These are phyloP conservation scores for Xiphophorus maculatus DNA, from an alignment of 2,113 vertebrate genomes.

Conservation along the genomic window DNA sequence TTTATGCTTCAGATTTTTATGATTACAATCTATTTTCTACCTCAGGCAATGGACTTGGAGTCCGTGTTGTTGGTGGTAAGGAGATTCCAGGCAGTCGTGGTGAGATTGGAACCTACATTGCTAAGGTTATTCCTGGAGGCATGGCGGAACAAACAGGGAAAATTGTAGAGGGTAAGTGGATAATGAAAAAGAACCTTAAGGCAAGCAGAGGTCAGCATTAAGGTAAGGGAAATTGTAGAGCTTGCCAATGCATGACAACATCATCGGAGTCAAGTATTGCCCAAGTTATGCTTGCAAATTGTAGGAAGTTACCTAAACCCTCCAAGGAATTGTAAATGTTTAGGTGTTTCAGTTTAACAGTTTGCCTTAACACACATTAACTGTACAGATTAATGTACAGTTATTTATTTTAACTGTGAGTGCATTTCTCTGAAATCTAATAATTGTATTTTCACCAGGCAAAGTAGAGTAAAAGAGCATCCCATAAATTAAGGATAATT, in stretches of 20 bases:
- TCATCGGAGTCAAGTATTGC: background rate
- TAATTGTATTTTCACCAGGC: background rate
- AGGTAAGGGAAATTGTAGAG: background rate
- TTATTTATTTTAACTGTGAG: too few species aligned
- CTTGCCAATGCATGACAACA: background rate
- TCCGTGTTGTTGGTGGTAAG: slow-evolving; percentile 94
- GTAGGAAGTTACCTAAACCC: too few species aligned
- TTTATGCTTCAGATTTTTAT: background rate
- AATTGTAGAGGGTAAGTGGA: slow-evolving; percentile 89
- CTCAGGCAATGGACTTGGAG: slow-evolving; percentile 93
- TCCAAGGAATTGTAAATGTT: background rate
- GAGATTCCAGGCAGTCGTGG: slow-evolving; percentile 90
- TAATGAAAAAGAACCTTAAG: background rate
- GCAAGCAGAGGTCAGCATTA: background rate
- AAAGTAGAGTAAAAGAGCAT: background rate
- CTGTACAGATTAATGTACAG: too few species aligned
- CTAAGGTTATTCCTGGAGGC: slow-evolving; percentile 91
- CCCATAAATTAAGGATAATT: too few species aligned
- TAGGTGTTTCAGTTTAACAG: background rate
- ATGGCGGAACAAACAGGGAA: slow-evolving; percentile 90
- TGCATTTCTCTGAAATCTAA: too few species aligned
- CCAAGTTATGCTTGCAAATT: background rate
- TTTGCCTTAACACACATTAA: too few species aligned
- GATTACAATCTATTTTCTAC: slow-evolving; percentile 11
- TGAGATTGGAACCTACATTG: slow-evolving; percentile 96